phyloP scores from a whole-genome alignment of 2,888 invertebrate genomes.

The Eupithecia abbreviata region DNA sequence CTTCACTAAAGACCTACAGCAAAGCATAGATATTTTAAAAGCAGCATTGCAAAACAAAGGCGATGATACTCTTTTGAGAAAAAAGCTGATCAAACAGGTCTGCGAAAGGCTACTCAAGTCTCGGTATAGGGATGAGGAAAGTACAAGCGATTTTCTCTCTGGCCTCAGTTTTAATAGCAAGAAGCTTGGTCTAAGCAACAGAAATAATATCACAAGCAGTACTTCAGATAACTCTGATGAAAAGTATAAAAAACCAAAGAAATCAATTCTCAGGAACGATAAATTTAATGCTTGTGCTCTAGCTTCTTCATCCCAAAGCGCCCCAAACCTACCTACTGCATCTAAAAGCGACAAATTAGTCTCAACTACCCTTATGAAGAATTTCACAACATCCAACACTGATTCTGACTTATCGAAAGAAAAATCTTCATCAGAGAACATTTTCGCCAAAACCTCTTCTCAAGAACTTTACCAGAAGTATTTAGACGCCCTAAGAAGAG shows the following conservation, averaged over 20 bases:
- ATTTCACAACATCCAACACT: conserved; percentile 57
- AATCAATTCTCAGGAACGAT: conserved; percentile 72
- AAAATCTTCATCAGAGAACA: conserved; percentile 64
- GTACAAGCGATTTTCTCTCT: conserved; percentile 77
- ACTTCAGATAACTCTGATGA: conserved; percentile 69
- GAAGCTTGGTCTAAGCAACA: conserved; percentile 54
- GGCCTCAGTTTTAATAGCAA: conserved; percentile 70
- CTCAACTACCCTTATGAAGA: conserved; percentile 51
- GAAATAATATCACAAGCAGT: conserved; percentile 67
- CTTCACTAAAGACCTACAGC: conserved; percentile 85
- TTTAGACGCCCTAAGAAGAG: conserved; percentile 69
- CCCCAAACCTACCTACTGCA: conserved; percentile 68
- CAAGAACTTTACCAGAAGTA: conserved; percentile 75
- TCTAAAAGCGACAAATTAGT: conserved; percentile 57
- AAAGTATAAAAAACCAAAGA: conserved; percentile 65
- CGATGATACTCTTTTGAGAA: conserved; percentile 84
- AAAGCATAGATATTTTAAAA: conserved; percentile 84
- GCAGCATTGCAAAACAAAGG: conserved; percentile 84
- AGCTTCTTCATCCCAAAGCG: conserved; percentile 77
- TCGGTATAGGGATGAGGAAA: conserved; percentile 84
- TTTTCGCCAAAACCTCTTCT: conserved; percentile 67
- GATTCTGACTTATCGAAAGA: conserved; percentile 71
- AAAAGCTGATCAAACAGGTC: conserved; percentile 86
- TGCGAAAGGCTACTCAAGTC: conserved; percentile 84
- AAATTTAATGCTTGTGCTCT: conserved; percentile 69